phyloP scores from a whole-genome alignment of 1,140 invertebrate species.

The Dufourea novaeangliae region DNA sequence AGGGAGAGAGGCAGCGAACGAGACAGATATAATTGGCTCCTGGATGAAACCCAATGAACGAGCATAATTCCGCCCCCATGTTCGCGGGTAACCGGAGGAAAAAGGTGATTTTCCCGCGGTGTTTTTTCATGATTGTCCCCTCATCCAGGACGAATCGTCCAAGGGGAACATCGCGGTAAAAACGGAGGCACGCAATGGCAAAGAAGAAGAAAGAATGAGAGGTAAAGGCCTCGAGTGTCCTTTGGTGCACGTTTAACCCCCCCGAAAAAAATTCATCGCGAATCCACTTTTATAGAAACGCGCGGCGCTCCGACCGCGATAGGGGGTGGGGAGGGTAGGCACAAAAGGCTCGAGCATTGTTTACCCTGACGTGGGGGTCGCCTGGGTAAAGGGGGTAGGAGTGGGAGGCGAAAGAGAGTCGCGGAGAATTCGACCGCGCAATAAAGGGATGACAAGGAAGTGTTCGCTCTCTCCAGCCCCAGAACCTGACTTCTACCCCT shows the following conservation, averaged over 20 bases:
- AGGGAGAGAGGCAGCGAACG: no score
- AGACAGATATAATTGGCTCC: no score
- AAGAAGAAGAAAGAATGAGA: constrained; percentile 31
- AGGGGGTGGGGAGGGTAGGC: background rate
- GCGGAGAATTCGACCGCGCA: constrained; percentile 56
- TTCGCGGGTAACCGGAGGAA: no score
- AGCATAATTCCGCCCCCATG: no score
- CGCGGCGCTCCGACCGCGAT: constrained; percentile 12
- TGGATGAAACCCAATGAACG: no score
- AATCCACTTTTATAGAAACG: constrained; percentile 57
- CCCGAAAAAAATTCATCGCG: constrained; percentile 58
- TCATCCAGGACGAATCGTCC: constrained; percentile 1
- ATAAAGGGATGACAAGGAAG: constrained; percentile 62
- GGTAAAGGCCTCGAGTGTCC: constrained; percentile 29
- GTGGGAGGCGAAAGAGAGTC: constrained; percentile 34
- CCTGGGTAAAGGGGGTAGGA: background rate
- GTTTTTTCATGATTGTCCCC: no score
- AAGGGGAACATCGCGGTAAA: constrained; percentile 30
- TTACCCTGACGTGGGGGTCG: constrained; percentile 55
- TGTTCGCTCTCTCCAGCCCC: constrained; percentile 37
- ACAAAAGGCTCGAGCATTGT: constrained; percentile 61
- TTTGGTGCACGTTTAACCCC: constrained; percentile 55
- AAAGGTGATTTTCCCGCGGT: no score
- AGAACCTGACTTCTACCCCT: constrained; percentile 28
- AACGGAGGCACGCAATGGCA: constrained; percentile 17